These are phyloP conservation scores for Melikaiella ostensackeni DNA, from an alignment of 2,888 invertebrate genomes.

Conservation along the genomic window DNA sequence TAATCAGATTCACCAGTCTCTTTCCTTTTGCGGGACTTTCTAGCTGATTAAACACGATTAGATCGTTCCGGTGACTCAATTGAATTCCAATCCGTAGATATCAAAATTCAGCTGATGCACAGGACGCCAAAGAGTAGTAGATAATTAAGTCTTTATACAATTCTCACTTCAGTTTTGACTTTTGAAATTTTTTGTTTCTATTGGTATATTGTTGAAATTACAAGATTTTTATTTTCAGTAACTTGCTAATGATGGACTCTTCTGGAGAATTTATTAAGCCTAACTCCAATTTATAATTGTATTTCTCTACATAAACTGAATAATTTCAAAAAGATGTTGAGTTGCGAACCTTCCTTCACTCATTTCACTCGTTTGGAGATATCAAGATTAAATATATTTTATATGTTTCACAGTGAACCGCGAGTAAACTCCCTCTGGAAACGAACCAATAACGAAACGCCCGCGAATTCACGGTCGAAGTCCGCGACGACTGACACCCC, in stretches of 20 bases:
- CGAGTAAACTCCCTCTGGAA: not conserved
- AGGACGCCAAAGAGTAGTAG: not conserved
- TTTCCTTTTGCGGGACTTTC: conserved; percentile 32
- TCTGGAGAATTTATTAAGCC: no score
- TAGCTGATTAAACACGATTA: conserved; percentile 34
- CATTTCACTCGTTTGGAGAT: not conserved
- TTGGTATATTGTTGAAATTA: not conserved
- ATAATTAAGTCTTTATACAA: not conserved
- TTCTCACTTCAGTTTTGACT: not conserved
- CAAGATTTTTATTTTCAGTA: not conserved
- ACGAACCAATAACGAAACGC: not conserved
- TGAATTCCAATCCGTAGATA: conserved; percentile 37
- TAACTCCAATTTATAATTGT: no score
- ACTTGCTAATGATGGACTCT: not conserved
- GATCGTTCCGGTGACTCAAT: conserved; percentile 37
- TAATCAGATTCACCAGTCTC: conserved; percentile 26
- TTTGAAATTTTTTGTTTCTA: not conserved
- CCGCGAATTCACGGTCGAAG: not conserved
- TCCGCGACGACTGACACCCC: not conserved
- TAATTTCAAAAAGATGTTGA: not conserved
- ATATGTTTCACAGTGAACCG: not conserved
- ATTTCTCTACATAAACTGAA: not conserved
- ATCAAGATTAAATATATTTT: not conserved
- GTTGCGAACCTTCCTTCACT: not conserved
- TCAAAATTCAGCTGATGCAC: conserved; percentile 14